These are phyloP conservation scores for Drosophila aldrichi DNA, from an alignment of 2,888 invertebrate species.

Conservation along the genomic window DNA sequence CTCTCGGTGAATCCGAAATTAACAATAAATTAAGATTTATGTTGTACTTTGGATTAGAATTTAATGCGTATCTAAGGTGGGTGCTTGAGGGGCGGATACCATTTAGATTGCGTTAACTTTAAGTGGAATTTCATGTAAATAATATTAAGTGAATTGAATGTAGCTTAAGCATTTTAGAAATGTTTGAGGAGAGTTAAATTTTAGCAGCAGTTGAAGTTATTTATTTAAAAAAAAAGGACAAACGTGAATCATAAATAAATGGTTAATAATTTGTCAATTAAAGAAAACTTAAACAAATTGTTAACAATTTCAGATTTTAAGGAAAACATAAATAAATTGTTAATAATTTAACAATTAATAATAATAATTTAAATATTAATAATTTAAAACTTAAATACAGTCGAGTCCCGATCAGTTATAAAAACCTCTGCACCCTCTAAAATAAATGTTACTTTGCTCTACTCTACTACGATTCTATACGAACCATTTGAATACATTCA, in stretches of 20 bases:
- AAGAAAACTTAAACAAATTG: too few species aligned
- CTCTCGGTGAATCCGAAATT: conserved; percentile 4
- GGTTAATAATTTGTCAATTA: background rate
- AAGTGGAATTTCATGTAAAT: background rate
- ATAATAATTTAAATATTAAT: too few species aligned
- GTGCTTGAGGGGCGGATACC: background rate
- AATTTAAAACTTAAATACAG: too few species aligned
- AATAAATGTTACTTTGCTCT: background rate
- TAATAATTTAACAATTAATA: too few species aligned
- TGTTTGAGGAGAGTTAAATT: too few species aligned
- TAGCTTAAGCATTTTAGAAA: background rate
- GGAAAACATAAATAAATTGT: too few species aligned
- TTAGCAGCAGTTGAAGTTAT: background rate
- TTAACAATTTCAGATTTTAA: too few species aligned
- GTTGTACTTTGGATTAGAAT: conserved; percentile 1
- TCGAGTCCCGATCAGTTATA: too few species aligned
- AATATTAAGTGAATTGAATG: background rate
- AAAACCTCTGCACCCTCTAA: too few species aligned
- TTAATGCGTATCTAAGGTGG: background rate
- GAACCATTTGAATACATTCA: background rate
- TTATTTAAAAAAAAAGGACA: background rate
- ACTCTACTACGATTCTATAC: background rate
- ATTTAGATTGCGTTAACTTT: background rate
- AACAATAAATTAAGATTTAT: conserved; percentile 21
- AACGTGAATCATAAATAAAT: too few species aligned